A percentile compares a stretch with the other conserved stretches of the same genome.
phyloP scores from a whole-genome alignment of 2,888 invertebrate species.

The Cremastinae sp. region DNA sequence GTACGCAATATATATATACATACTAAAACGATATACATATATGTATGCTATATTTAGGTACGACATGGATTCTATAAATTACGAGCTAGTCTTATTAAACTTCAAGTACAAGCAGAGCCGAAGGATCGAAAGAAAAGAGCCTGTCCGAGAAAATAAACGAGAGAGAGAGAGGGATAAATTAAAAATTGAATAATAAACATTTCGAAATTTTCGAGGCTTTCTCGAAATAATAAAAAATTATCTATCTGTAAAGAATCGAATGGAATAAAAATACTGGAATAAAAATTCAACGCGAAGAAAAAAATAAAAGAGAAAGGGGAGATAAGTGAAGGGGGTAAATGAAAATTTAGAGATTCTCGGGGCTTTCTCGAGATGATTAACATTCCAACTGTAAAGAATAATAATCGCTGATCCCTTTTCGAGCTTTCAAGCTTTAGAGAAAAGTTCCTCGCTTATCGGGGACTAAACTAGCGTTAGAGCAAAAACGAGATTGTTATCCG shows the following conservation, averaged over 20 bases:
- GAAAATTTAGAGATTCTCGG: no score
- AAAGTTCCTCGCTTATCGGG: no score
- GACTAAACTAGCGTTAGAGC: no score
- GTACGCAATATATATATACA: conserved; percentile 62
- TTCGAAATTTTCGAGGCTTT: not conserved
- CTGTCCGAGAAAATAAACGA: not conserved
- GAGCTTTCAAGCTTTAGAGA: conserved; percentile 14
- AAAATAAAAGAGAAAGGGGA: not conserved
- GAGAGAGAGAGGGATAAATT: conserved; percentile 4
- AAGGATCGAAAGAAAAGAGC: conserved; percentile 31
- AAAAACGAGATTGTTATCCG: conserved; percentile 4
- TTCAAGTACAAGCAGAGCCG: conserved; percentile 74
- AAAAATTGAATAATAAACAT: no score
- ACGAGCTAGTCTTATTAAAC: conserved; percentile 68
- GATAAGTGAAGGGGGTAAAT: not conserved
- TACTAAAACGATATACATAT: conserved; percentile 63
- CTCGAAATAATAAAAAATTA: not conserved
- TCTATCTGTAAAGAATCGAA: not conserved
- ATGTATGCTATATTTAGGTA: conserved; percentile 58
- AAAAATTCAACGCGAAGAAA: not conserved
- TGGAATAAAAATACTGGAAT: no score
- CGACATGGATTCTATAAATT: conserved; percentile 59
- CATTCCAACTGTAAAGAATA: no score
- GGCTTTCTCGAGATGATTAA: no score
- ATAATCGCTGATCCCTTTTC: not conserved